Base-by-base conservation (phyloP, 1,140 invertebrate species). In the Acromyrmex echinatior region DNA sequence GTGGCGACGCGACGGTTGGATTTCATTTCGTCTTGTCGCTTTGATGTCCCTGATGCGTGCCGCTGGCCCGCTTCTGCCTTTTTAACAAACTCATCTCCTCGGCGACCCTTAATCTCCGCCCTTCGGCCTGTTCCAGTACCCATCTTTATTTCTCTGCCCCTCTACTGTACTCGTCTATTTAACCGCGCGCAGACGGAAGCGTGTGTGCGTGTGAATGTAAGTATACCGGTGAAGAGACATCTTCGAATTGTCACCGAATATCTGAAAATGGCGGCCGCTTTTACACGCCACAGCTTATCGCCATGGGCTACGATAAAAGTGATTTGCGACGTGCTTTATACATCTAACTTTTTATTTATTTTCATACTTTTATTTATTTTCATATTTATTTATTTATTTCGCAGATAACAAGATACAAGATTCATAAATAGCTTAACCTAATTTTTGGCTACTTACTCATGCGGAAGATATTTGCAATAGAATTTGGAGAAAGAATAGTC, bases 11-110 rank as follows among this genome's bases (percentile, higher is more conserved):
- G 73, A 87, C 86, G 93, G 94, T 95, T 93, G 94, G 94, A 95
- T 95, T 95, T 95, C 94, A 95, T 95, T 95, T 95, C 93, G 94
- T 94, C 94, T 95, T 94, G 94, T 95, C 94, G 91, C 95, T 95
- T 95, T 95, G 94, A 95, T 95, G 95, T 95, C 92, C 90, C 92
- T 95, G 94, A 95, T 95, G 95, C 95, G 94, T 95, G 94, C 93
- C 93, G 93, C 91, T 95, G 93, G 93, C 93, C 94, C 92, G 94
- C 93, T 95, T 95, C 94, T 95, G 94, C 93, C 94, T 95, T 95
- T 95, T 95, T 95, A 95, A 95, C 94, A 95, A 95, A 95, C 94
- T 95, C 94, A 95, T 95, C 94, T 95, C 92, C 94, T 94, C 93
- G 91, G 92, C 90, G 91, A 92, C 93, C 94, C 94, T 95, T 95